Percentiles rank a stretch among this genome's conserved stretches.
Conservation (phyloP, 2,797 vertebrate genomes). For the Epinephelus awoara region DNA sequence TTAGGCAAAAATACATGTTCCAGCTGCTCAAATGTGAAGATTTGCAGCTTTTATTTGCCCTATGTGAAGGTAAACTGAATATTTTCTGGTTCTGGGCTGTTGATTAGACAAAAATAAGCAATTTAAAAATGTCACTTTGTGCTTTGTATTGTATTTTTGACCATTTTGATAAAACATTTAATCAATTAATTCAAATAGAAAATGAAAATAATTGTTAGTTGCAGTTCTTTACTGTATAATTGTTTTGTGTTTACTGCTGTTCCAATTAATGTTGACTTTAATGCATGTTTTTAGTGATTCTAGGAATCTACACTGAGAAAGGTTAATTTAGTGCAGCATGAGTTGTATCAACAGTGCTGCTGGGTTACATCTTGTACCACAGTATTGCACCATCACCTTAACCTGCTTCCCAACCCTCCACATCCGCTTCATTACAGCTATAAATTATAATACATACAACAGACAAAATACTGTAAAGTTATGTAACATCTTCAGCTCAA, state of each 20-base stretch:
- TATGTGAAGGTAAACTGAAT: neutral
- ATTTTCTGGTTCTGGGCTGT: neutral
- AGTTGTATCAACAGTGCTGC: conserved; percentile 1
- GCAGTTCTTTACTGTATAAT: neutral
- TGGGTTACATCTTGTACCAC: conserved; percentile 7
- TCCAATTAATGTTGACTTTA: neutral
- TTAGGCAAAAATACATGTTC: neutral
- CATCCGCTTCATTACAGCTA: conserved; percentile 17
- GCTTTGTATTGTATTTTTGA: neutral
- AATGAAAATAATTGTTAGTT: neutral
- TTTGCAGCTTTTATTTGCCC: conserved; percentile 1
- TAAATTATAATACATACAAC: conserved; percentile 77
- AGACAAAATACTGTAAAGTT: conserved; percentile 83
- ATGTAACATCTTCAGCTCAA: conserved; percentile 79
- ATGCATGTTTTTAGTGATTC: neutral
- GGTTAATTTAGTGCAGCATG: neutral
- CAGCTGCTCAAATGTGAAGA: neutral
- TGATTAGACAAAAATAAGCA: neutral
- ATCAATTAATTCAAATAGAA: neutral
- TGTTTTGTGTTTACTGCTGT: neutral
- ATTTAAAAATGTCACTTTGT: neutral
- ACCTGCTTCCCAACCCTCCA: conserved; percentile 29
- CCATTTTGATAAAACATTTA: neutral
- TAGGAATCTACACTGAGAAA: neutral
- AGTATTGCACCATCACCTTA: conserved; percentile 19